A percentile compares a stretch with the other conserved stretches of the same genome.
phyloP scores from a whole-genome alignment of 2,888 invertebrate species.

The Criorhina ranunculi region DNA sequence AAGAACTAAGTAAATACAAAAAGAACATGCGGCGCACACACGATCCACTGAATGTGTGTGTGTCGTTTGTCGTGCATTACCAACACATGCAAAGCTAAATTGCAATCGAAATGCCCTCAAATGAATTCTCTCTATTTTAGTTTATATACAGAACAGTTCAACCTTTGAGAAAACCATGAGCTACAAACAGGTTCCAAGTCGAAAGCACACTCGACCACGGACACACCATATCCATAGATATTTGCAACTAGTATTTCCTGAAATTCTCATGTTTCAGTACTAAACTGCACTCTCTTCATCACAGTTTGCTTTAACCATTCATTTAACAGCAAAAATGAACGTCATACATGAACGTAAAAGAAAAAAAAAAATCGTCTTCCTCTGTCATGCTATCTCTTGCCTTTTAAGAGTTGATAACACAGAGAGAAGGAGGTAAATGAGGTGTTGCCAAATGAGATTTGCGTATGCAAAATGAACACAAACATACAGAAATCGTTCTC shows the following conservation, averaged over 20 bases:
- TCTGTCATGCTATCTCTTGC: neutral
- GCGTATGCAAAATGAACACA: neutral
- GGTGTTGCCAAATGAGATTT: neutral
- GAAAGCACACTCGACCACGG: slow-evolving; percentile 16
- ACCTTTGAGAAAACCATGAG: slow-evolving; percentile 33
- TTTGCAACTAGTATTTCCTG: slow-evolving; percentile 57
- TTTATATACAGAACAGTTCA: slow-evolving; percentile 21
- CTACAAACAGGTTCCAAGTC: slow-evolving; percentile 52
- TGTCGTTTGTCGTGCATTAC: slow-evolving; percentile 24
- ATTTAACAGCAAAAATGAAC: slow-evolving; percentile 1
- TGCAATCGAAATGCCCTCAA: slow-evolving; percentile 42
- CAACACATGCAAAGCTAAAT: slow-evolving; percentile 31
- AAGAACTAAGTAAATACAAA: slow-evolving; percentile 18
- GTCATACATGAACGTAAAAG: neutral
- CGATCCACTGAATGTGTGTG: slow-evolving; percentile 54
- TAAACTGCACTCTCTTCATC: slow-evolving; percentile 43
- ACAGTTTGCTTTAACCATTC: slow-evolving; percentile 1
- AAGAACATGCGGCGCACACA: slow-evolving; percentile 39
- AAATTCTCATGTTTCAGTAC: slow-evolving; percentile 24
- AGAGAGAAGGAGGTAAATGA: neutral
- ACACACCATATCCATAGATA: neutral
- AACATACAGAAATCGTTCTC: slow-evolving; percentile 6
- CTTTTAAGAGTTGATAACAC: neutral
- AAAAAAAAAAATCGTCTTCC: neutral
- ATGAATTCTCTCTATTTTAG: slow-evolving; percentile 39